These are phyloP conservation scores for Pentalonia nigronervosa DNA, from an alignment of 1,140 invertebrate genomes.

Conservation along the genomic window DNA sequence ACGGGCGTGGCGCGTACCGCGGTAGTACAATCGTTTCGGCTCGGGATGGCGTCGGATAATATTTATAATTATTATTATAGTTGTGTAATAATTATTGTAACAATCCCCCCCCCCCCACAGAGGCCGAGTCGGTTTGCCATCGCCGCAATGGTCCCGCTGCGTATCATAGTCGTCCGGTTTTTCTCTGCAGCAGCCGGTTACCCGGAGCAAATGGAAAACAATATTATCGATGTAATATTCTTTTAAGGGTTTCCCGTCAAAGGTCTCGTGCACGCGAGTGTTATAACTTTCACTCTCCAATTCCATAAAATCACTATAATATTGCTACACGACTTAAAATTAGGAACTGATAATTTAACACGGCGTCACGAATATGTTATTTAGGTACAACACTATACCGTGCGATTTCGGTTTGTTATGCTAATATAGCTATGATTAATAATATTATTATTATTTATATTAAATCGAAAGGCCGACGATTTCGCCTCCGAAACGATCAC, in stretches of 20 bases:
- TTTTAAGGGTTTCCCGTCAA: background rate
- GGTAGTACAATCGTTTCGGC: too few species aligned
- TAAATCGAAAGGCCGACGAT: background rate
- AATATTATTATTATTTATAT: too few species aligned
- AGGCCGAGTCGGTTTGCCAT: background rate
- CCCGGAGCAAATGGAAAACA: background rate
- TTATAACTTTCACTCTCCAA: background rate
- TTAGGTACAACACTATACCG: background rate
- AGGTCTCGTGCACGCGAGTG: background rate
- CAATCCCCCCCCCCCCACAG: background rate
- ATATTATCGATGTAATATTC: too few species aligned
- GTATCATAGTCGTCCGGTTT: background rate
- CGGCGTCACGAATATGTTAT: background rate
- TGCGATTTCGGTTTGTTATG: too few species aligned
- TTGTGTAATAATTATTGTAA: background rate
- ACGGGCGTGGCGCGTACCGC: too few species aligned
- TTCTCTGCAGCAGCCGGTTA: background rate
- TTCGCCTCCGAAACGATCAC: background rate
- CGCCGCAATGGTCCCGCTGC: background rate
- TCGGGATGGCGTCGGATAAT: background rate
- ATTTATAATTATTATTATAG: background rate
- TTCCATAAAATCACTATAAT: background rate
- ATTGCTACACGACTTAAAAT: background rate
- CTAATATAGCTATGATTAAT: too few species aligned
- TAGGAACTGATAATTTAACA: background rate